Evolutionary conservation across 2,888 invertebrate genomes (phyloP), one percentile per base, ranked within the genome.

Genomic region (Microchrysa polita): DNA sequence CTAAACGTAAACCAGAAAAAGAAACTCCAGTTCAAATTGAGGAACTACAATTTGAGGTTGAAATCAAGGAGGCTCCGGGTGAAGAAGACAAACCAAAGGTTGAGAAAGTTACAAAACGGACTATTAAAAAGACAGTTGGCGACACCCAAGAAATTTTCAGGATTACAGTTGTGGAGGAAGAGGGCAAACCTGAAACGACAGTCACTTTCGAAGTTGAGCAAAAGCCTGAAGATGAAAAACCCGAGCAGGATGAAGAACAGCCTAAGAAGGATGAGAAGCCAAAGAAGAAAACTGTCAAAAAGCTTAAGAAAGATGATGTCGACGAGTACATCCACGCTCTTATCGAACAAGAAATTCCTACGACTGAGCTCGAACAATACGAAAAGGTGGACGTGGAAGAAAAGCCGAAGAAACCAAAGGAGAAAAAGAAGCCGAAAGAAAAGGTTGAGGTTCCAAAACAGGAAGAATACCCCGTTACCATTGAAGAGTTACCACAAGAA

Each of bases 91-190:
- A 84, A 48, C 79, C 81, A 5, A 82, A 83, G 42, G 83, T 83
- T 76, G 83, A 85, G 72, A 82, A 81, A 4, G 82, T 86, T 0
- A 83, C 84, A n/a, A 86, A 84, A 75, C 82, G 84, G 9, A 83
- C 83, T 63, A 82, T 85, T 1, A 84, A 83, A 74, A 85, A 84
- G 67, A 83, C 82, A 12, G 81, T 81, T 60, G 84, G 83, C 10
- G 82, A 83, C 1, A 82, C 83, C 77, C 83, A 84, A 74, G 78
- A 80, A 67, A 77, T 82, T 57, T 82, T 85, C 77, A 81, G 85
- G 81, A 83, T 84, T 44, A 63, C 69, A 18, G 72, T 69, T 5
- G 73, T 76, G 48, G 84, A 85, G 77, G 85, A 86, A 42, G 81
- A 81, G 20, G 78, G 81, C 73, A 79, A 81, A 77, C 82, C 84